These are phyloP conservation scores for Macaria notata DNA, from an alignment of 2,888 invertebrate species.

Conservation along the genomic window DNA sequence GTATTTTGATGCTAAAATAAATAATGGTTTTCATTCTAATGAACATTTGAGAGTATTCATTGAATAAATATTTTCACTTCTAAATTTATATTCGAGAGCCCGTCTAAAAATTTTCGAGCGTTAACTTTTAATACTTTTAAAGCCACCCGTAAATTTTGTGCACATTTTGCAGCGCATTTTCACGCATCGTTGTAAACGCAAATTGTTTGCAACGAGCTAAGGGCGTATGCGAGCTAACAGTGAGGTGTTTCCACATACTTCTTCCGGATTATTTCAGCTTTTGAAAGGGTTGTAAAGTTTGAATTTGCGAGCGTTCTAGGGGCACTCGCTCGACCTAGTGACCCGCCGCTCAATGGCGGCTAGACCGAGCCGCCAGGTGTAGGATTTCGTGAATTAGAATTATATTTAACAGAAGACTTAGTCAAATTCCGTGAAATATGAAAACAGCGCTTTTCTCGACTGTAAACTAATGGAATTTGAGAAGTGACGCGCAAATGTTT, in stretches of 20 bases:
- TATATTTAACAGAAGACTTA: conserved; percentile 9
- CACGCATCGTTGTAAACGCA: conserved; percentile 1
- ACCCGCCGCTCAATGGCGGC: conserved; percentile 39
- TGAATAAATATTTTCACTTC: too few relatives aligned
- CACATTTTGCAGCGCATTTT: background rate
- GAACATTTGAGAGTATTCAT: too few relatives aligned
- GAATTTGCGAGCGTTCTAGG: conserved; percentile 35
- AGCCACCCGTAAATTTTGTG: background rate
- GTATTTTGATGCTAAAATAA: background rate
- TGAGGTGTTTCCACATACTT: conserved; percentile 13
- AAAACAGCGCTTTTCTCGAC: too few relatives aligned
- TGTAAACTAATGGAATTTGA: too few relatives aligned
- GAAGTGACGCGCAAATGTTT: too few relatives aligned
- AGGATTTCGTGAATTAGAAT: conserved; percentile 16
- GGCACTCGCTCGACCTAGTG: conserved; percentile 45
- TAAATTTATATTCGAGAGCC: too few relatives aligned
- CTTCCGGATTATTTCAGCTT: conserved; percentile 24
- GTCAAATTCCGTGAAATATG: background rate
- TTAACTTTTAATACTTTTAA: background rate
- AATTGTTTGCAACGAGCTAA: conserved; percentile 1
- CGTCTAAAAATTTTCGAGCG: background rate
- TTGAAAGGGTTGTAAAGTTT: conserved; percentile 35
- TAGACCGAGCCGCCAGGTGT: conserved; percentile 23
- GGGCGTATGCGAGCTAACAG: background rate
- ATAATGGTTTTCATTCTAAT: background rate